phyloP scores from a whole-genome alignment of 2,113 vertebrate species.

The Stegastes partitus region DNA sequence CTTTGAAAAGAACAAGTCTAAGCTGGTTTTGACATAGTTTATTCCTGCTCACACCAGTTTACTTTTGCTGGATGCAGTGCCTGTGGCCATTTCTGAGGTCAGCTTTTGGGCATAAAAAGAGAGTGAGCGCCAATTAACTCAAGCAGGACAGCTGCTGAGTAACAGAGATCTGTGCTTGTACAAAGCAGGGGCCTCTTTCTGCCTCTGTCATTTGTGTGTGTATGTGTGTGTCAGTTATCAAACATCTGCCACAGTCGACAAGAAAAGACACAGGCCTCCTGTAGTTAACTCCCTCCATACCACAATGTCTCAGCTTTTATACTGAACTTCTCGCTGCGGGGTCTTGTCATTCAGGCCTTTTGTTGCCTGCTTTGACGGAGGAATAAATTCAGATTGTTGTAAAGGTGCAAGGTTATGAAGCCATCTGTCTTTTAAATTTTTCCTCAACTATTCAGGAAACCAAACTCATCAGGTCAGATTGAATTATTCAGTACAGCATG shows the following conservation, averaged over 20 bases:
- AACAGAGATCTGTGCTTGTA: constrained; percentile 60
- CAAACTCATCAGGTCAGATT: not conserved
- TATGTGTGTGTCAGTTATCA: constrained; percentile 82
- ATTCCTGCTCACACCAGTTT: constrained; percentile 29
- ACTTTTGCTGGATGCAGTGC: constrained; percentile 31
- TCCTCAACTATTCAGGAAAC: not conserved
- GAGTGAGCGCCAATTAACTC: constrained; percentile 61
- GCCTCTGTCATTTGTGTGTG: constrained; percentile 12
- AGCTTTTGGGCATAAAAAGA: constrained; percentile 50
- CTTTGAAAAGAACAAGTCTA: constrained; percentile 66
- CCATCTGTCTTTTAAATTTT: constrained; percentile 17
- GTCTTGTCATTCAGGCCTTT: constrained; percentile 46
- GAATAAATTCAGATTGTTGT: constrained; percentile 27
- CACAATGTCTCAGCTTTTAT: constrained; percentile 37
- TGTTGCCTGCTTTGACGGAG: constrained; percentile 2
- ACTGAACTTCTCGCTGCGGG: constrained; percentile 21
- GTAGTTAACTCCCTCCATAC: constrained; percentile 60
- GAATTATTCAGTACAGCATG: not conserved
- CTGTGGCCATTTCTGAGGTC: constrained; percentile 55
- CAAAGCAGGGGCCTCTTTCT: constrained; percentile 55
- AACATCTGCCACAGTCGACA: constrained; percentile 87
- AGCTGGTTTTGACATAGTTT: constrained; percentile 57
- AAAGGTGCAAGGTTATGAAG: not conserved
- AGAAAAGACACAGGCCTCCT: constrained; percentile 74
- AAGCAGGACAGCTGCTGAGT: constrained; percentile 75